Evolutionary conservation across 1,140 invertebrate genomes (phyloP).

Genomic region (Lanistes nyassanus): DNA sequence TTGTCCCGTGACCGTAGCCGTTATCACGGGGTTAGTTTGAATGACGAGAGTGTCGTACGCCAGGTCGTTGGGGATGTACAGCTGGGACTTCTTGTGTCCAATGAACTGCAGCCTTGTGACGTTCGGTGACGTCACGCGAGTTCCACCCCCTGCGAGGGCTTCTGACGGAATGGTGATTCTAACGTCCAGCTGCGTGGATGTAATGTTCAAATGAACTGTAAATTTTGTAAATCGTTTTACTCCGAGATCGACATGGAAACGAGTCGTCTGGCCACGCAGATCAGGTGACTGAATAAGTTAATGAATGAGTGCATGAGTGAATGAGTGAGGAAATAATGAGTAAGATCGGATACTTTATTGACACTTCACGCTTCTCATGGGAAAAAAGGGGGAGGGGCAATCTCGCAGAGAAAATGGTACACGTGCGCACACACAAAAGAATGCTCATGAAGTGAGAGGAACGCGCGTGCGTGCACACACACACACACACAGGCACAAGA

Average conservation of each 20-base stretch:
- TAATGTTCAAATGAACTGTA: background rate
- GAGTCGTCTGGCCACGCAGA: too few species aligned
- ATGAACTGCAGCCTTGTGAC: slow-evolving; percentile 42
- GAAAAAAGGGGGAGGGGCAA: background rate
- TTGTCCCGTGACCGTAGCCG: slow-evolving; percentile 53
- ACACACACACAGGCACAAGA: slow-evolving; percentile 12
- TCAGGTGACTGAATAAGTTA: background rate
- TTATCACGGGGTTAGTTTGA: slow-evolving; percentile 53
- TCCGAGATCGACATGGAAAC: too few species aligned
- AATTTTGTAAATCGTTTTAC: background rate
- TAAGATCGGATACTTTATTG: background rate
- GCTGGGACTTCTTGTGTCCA: slow-evolving; percentile 46
- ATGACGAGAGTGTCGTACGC: slow-evolving; percentile 41
- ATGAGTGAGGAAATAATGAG: background rate
- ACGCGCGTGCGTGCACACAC: background rate
- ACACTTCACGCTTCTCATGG: background rate
- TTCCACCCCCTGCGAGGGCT: background rate
- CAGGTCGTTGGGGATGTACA: slow-evolving; percentile 43
- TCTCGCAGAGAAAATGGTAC: background rate
- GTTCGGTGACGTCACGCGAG: background rate
- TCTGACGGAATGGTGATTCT: slow-evolving; percentile 3
- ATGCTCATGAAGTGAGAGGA: background rate
- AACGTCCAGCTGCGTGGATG: background rate
- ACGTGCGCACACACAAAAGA: slow-evolving; percentile 7
- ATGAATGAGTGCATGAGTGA: slow-evolving; percentile 1